Evolutionary conservation across 2,113 vertebrate species (phyloP).

Genomic region (Pedetes capensis): DNA sequence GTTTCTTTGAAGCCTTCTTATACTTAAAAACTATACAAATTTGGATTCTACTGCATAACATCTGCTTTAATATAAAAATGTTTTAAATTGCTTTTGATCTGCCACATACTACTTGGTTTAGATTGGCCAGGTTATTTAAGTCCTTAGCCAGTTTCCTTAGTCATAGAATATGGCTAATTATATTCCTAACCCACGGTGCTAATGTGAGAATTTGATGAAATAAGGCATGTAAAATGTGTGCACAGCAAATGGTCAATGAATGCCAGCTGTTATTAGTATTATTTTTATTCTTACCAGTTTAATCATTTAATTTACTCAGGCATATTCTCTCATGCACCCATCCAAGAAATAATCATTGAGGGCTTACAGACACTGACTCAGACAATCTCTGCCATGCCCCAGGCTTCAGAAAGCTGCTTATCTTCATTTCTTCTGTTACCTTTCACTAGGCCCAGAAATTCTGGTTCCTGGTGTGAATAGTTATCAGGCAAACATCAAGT

Average conservation of each 20-base stretch:
- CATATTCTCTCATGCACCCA: neutral
- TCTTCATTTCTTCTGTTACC: too few species aligned
- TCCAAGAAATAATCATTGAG: neutral
- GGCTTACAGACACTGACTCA: neutral
- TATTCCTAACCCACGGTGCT: neutral
- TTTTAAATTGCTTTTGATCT: slow-evolving; percentile 8
- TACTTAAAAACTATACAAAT: neutral
- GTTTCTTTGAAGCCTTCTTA: neutral
- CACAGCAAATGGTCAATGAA: neutral
- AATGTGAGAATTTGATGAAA: neutral
- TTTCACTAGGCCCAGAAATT: neutral
- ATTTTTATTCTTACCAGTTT: neutral
- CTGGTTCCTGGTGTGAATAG: neutral
- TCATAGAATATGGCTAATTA: neutral
- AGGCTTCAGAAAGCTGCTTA: neutral
- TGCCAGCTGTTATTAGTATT: neutral
- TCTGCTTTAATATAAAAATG: neutral
- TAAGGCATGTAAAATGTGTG: neutral
- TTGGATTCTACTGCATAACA: neutral
- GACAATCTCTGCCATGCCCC: neutral
- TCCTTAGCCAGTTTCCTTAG: neutral
- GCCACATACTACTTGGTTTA: neutral
- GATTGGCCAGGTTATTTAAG: neutral
- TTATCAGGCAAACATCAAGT: neutral
- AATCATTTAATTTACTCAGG: neutral